A percentile compares a stretch with the other conserved stretches of the same genome.
Evolutionary conservation across 2,113 vertebrate species (phyloP).

Genomic region (Cololabis saira): DNA sequence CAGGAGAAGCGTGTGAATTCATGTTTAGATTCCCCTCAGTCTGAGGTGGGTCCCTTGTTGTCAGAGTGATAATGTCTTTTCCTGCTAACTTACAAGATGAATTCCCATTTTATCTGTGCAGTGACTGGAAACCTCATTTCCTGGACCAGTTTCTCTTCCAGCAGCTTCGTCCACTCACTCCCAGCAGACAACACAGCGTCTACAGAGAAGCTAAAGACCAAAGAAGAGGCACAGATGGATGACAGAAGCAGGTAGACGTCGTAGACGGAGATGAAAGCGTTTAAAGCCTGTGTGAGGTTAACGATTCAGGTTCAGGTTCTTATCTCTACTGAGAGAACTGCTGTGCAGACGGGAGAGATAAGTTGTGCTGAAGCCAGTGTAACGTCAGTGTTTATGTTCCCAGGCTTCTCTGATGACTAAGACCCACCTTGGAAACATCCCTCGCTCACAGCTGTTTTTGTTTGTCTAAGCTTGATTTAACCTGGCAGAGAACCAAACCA

Average conservation of each 20-base stretch:
- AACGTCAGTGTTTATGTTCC: too few relatives aligned
- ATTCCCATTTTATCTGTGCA: conserved; percentile 62
- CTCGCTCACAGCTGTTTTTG: too few relatives aligned
- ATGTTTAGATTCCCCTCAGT: conserved; percentile 24
- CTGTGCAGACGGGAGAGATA: too few relatives aligned
- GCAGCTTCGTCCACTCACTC: conserved; percentile 22
- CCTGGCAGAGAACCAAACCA: too few relatives aligned
- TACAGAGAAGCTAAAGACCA: conserved; percentile 18
- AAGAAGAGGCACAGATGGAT: conserved; percentile 4
- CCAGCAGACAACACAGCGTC: conserved; percentile 27
- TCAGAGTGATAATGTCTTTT: conserved; percentile 68
- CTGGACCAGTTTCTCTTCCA: conserved; percentile 61
- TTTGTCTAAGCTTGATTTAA: too few relatives aligned
- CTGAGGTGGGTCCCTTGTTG: conserved; percentile 48
- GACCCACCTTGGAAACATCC: too few relatives aligned
- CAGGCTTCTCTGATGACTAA: too few relatives aligned
- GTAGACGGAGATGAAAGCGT: conserved; percentile 1
- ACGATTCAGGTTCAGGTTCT: too few relatives aligned
- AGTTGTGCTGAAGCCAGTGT: too few relatives aligned
- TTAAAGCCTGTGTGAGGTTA: neutral
- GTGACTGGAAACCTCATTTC: conserved; percentile 76
- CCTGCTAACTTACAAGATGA: conserved; percentile 52
- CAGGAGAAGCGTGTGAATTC: conserved; percentile 21
- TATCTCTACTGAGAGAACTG: too few relatives aligned
- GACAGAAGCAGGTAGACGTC: neutral